Evolutionary conservation across 2,113 vertebrate species (phyloP).

Genomic region (Leptocoma aspasia): DNA sequence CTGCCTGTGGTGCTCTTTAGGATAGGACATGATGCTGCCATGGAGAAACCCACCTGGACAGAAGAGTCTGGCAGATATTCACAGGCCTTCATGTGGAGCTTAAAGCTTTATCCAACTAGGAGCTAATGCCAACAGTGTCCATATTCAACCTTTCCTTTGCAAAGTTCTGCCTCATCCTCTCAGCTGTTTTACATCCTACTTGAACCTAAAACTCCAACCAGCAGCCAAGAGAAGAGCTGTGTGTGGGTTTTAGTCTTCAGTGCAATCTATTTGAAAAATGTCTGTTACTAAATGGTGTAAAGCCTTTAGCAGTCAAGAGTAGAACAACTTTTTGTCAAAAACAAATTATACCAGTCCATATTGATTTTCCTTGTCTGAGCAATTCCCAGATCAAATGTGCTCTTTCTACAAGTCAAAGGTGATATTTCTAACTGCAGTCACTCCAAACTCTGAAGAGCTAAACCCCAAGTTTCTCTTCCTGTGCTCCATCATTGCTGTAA

Average conservation of each 20-base stretch:
- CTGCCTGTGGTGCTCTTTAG: not conserved
- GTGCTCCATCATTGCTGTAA: not conserved
- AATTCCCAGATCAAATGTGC: not conserved
- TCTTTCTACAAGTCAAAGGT: not conserved
- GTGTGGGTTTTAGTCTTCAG: not conserved
- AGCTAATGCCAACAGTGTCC: not conserved
- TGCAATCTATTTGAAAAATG: not conserved
- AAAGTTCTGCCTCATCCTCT: not conserved
- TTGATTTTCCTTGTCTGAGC: slow-evolving; percentile 27
- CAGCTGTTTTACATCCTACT: not conserved
- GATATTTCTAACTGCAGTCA: not conserved
- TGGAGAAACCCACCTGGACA: not conserved
- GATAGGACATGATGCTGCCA: not conserved
- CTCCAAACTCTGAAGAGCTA: not conserved
- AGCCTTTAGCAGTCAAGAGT: not conserved
- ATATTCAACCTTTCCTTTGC: not conserved
- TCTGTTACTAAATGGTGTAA: not conserved
- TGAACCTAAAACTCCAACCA: not conserved
- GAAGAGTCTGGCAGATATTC: not conserved
- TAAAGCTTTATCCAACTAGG: not conserved
- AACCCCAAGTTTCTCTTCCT: not conserved
- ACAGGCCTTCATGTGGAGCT: not conserved
- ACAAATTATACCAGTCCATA: not conserved
- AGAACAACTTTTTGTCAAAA: slow-evolving; percentile 14
- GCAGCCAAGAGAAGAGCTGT: not conserved